phyloP scores from a whole-genome alignment of 1,140 invertebrate species.

The Nasonia longicornis region DNA sequence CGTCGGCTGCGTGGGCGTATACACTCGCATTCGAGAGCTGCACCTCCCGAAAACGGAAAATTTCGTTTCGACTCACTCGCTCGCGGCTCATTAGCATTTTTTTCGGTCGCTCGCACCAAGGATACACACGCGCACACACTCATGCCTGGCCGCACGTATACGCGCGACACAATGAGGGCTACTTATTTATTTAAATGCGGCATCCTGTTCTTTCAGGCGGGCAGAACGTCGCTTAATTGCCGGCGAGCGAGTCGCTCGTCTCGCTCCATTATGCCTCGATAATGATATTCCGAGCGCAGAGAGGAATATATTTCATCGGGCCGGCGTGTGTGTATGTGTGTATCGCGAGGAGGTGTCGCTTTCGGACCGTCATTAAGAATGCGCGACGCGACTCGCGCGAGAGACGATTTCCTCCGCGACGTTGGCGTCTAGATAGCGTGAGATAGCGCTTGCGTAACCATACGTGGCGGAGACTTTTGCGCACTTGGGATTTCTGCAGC shows the following conservation, averaged over 20 bases:
- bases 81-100: slow-evolving; percentile 50
- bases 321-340: not conserved
- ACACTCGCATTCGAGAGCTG: not conserved
- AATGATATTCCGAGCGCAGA: slow-evolving; percentile 57
- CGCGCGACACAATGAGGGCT: slow-evolving; percentile 52
- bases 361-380: slow-evolving; percentile 27
- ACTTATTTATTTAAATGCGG: slow-evolving; percentile 63
- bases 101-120: slow-evolving; percentile 43
- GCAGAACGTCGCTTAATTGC: slow-evolving; percentile 57
- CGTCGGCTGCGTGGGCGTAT: not conserved
- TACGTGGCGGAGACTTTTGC: slow-evolving; percentile 7
- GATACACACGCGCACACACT: slow-evolving; percentile 15
- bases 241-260: not conserved
- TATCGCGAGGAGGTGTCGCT: slow-evolving; percentile 7
- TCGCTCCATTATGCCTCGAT: slow-evolving; percentile 53
- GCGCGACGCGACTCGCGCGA: slow-evolving; percentile 19
- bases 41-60: not conserved
- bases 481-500: not conserved
- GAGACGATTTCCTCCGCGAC: slow-evolving; percentile 1
- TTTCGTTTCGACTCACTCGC: slow-evolving; percentile 2
- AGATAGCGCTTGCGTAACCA: slow-evolving; percentile 6
- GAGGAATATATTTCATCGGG: not conserved
- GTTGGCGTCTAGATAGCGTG: not conserved
- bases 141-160: slow-evolving; percentile 22
- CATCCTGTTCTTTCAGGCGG: slow-evolving; percentile 62